Conservation (phyloP, 2,797 vertebrate species). For the Acipenser transmontanus region DNA sequence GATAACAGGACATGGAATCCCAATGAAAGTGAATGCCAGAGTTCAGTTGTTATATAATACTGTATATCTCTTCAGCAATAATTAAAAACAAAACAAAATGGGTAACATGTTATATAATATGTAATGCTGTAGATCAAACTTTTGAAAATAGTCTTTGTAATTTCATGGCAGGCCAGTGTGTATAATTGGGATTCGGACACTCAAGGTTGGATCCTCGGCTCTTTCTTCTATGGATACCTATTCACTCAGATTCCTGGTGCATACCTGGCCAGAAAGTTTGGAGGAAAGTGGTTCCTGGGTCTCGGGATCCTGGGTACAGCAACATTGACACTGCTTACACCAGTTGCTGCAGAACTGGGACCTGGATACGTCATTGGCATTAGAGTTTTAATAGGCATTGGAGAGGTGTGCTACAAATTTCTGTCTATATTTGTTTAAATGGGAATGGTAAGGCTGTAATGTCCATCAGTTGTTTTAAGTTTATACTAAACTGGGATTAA, state of each 20-base stretch:
- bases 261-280: slow-evolving; percentile 77
- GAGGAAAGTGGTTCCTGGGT: slow-evolving; percentile 84
- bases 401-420: slow-evolving; percentile 70
- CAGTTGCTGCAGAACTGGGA: slow-evolving; percentile 80
- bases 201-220: slow-evolving; percentile 95
- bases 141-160: neutral
- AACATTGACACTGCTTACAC: slow-evolving; percentile 84
- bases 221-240: slow-evolving; percentile 98
- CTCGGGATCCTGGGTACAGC: slow-evolving; percentile 80
- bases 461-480: too few species aligned
- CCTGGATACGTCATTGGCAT: slow-evolving; percentile 78
- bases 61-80: too few species aligned
- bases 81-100: too few species aligned
- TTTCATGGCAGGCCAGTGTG: slow-evolving; percentile 64
- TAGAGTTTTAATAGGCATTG: slow-evolving; percentile 83
- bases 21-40: too few species aligned
- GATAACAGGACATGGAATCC: too few species aligned
- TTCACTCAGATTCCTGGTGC: slow-evolving; percentile 92
- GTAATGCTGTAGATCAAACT: neutral
- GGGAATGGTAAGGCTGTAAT: too few species aligned
- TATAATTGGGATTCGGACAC: slow-evolving; percentile 88
- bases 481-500: neutral
- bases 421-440: neutral
- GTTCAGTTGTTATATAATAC: too few species aligned
- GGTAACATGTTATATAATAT: too few species aligned